Base-by-base conservation (phyloP, 2,888 invertebrate genomes). In the Adelphocoris suturalis region DNA sequence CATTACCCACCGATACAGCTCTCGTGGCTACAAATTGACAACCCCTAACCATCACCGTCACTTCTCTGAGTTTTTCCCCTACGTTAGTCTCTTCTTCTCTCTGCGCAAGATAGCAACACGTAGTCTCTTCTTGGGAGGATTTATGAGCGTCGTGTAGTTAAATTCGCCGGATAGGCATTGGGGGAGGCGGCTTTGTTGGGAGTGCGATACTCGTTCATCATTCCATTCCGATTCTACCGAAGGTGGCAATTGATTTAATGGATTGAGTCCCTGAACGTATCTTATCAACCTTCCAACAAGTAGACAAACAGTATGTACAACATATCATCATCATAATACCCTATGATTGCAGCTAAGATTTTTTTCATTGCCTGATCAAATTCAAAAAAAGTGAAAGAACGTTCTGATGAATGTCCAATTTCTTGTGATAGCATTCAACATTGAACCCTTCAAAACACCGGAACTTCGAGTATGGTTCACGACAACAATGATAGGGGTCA, bases 21-120 rank as follows among this genome's bases (percentile, higher is more conserved):
- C 75, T 46, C 52, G 88, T 28, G 48, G 88, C 88, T 88, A 88
- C 88, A 88, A 88, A 88, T 88, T 88, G 88, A 88, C 88, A 88
- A 88, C 88, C 57, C 88, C 88, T 80, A 88, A 88, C 88, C 88
- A 88, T 88, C 88, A 88, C 57, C 88, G 88, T 88, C 88, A 88
- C 76, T 76, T 80, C 80, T 23, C 52, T 16, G 76, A 88, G 88
- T 88, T 88, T 88, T 88, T 88, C 88, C 88, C 88, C 88, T 88
- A 88, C 88, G 78, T 88, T 78, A 88, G 37, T 76, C 75, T 80
- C 52, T 78, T 52, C 78, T 57, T 37, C 57, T 27, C 57, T 37
- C 37, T 3, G 13, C 13, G 81, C 46, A 5, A 86, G 86, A 86
- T 86, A 86, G 86, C 86, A 86, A 86, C 86, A 86, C 86, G 86